These are phyloP conservation scores for Biston betularia DNA, from an alignment of 2,888 invertebrate species.

Conservation along the genomic window DNA sequence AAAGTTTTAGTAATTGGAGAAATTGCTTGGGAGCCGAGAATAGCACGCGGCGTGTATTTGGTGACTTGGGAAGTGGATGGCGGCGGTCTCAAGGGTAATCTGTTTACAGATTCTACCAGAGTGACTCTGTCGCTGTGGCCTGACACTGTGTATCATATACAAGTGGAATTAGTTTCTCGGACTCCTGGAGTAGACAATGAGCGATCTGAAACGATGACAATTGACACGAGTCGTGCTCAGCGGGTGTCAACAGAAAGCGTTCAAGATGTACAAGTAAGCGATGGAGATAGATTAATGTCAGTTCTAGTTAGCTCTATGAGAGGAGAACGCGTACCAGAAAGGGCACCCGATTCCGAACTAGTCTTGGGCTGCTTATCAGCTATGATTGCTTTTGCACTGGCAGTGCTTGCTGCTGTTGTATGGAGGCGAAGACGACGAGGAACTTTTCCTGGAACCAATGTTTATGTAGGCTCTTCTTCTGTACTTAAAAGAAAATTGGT, in stretches of 20 bases:
- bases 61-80: conserved; percentile 95
- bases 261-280: conserved; percentile 86
- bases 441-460: conserved; percentile 85
- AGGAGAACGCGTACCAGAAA: conserved; percentile 84
- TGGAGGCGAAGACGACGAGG: conserved; percentile 86
- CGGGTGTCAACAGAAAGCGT: conserved; percentile 88
- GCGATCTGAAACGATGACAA: conserved; percentile 88
- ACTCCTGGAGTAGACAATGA: conserved; percentile 87
- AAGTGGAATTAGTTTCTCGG: conserved; percentile 89
- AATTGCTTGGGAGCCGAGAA: conserved; percentile 90
- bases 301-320: conserved; percentile 88
- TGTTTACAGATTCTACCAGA: conserved; percentile 92
- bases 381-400: conserved; percentile 77
- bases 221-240: conserved; percentile 88
- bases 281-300: conserved; percentile 87
- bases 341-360: conserved; percentile 85
- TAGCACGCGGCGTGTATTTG: conserved; percentile 89
- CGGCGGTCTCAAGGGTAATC: conserved; percentile 92
- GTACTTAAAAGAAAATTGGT: conserved; percentile 87
- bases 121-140: conserved; percentile 93
- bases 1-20: conserved; percentile 90
- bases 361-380: conserved; percentile 87
- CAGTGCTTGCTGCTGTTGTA: conserved; percentile 82
- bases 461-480: conserved; percentile 87
- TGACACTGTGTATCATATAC: conserved; percentile 92